These are phyloP conservation scores for Rhingia rostrata DNA, from an alignment of 2,888 invertebrate species.

Conservation along the genomic window DNA sequence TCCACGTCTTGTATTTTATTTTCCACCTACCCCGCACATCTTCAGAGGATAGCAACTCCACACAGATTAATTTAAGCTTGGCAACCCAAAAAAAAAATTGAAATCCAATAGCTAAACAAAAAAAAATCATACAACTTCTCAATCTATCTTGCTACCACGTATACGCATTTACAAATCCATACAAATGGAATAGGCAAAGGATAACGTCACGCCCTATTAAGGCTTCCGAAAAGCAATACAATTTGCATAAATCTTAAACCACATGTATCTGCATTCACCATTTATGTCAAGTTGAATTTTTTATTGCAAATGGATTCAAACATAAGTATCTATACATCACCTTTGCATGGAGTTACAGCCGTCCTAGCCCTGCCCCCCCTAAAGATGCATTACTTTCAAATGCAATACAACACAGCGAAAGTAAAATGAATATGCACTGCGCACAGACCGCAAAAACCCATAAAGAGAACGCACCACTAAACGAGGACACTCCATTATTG, in stretches of 20 bases:
- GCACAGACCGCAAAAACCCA: constrained; percentile 44
- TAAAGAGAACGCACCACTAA: constrained; percentile 48
- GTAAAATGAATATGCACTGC: constrained; percentile 64
- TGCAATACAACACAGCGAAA: constrained; percentile 37
- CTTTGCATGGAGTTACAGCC: constrained; percentile 4
- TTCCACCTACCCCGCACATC: no score
- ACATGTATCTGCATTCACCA: constrained; percentile 31
- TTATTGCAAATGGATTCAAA: constrained; percentile 53
- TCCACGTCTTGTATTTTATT: no score
- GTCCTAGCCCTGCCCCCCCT: background rate
- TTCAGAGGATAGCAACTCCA: no score
- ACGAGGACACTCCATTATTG: constrained; percentile 71
- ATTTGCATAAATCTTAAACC: constrained; percentile 2
- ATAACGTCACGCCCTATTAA: background rate
- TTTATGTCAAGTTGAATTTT: constrained; percentile 37
- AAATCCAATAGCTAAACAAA: no score
- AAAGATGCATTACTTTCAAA: constrained; percentile 34
- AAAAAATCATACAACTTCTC: no score
- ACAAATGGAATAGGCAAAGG: no score
- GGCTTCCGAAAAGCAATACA: background rate
- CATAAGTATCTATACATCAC: constrained; percentile 49
- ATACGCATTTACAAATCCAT: no score
- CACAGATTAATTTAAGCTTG: no score
- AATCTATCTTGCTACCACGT: no score
- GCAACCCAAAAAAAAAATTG: no score